Conservation (phyloP, 1,140 invertebrate genomes). For the Papilio aristodemus region DNA sequence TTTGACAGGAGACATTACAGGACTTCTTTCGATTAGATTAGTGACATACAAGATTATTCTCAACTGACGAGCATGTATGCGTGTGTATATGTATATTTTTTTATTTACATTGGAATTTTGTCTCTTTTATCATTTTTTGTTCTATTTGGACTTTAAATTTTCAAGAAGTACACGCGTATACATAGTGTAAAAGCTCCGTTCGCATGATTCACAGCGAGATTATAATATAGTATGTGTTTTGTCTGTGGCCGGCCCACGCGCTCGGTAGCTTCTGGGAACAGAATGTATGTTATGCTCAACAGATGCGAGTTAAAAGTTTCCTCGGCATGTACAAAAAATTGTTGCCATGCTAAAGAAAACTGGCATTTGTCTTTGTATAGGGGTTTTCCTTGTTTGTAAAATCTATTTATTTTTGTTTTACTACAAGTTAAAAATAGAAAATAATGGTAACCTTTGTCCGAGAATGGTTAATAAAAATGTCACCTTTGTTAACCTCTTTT, state of each 20-base stretch:
- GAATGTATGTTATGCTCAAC: neutral
- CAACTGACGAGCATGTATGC: too few species aligned
- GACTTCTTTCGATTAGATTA: too few species aligned
- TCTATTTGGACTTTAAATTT: neutral
- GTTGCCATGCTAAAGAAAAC: neutral
- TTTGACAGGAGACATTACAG: too few species aligned
- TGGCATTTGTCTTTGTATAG: neutral
- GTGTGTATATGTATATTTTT: too few species aligned
- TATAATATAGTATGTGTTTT: constrained; percentile 45
- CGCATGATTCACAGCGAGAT: constrained; percentile 37
- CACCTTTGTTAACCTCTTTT: too few species aligned
- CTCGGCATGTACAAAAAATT: neutral
- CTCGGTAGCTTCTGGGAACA: constrained; percentile 12
- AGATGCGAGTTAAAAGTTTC: constrained; percentile 20
- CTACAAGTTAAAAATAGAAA: neutral
- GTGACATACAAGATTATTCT: too few species aligned
- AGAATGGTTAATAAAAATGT: too few species aligned
- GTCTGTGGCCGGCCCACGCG: constrained; percentile 42
- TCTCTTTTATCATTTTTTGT: neutral
- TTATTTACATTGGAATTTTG: neutral
- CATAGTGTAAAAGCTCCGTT: constrained; percentile 31
- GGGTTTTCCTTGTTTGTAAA: neutral
- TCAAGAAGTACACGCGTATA: neutral
- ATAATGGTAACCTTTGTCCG: too few species aligned
- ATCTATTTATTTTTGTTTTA: neutral